Evolutionary conservation across 2,113 vertebrate species (phyloP), one percentile per base, ranked within the genome.

Genomic region (Triplophysa rosa): DNA sequence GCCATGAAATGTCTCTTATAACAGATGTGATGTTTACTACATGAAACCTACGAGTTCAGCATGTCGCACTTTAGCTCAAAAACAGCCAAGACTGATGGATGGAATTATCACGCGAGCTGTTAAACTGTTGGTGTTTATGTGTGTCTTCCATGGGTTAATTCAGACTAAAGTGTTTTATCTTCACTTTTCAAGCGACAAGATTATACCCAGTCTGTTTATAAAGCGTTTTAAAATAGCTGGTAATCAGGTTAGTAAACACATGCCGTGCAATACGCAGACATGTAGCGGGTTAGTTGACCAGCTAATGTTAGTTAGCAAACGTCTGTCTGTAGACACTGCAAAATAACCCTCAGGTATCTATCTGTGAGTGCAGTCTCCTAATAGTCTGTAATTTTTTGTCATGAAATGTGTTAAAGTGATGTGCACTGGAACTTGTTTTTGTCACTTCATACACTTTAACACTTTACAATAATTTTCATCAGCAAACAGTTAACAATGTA

Each of bases 11-110:
- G 83, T 85, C 14, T 69, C 59, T 70, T 67, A 73, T 83, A 82
- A 84, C 80, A 33, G 64, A 49, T 67, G 14, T 86, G 56, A 68
- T 67, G 79, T 82, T 85, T 47, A 68, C 76, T 72, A 74, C 68
- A 17, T 61, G 21, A 13, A 16, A 13, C 8, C 23, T 29, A 26
- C 8, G 21, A 66, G 52, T 77, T 33, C 54, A 23, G 67, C 67
- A n/a, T 75, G 24, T 70, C 8, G n/a, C 61, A 19, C 10, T 62
- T 45, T 13, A 16, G 14, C 13, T 16, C 49, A 16, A 11, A n/a
- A n/a, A 33, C 24, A 42, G 42, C 8, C 5, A n/a, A 29, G 37
- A 23, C 1, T 26, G 17, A 21, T 10, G 59, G 37, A 40, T 14
- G 7, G 13, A 16, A 4, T 33, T 9, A 8, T 40, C 13, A n/a